Conservation (phyloP, 2,113 vertebrate genomes). For the Actenoides lindsayi region DNA sequence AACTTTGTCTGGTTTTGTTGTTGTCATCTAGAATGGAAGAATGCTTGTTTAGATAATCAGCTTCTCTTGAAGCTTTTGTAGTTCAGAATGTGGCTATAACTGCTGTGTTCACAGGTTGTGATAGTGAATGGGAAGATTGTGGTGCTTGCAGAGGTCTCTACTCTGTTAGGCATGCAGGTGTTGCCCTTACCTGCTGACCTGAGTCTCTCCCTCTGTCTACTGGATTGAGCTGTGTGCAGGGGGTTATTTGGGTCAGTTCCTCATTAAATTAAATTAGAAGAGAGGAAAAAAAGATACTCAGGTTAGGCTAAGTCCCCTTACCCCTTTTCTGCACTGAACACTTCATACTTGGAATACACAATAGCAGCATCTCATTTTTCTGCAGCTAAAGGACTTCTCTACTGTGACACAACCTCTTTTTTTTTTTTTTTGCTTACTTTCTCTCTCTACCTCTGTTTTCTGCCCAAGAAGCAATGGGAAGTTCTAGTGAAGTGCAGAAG, state of each 20-base stretch:
- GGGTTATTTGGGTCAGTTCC: not conserved
- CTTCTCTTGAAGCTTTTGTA: not conserved
- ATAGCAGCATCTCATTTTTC: not conserved
- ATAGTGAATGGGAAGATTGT: not conserved
- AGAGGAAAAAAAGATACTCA: not conserved
- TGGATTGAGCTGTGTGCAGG: not conserved
- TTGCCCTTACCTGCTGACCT: not conserved
- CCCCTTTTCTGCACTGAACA: not conserved
- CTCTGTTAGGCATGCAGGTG: not conserved
- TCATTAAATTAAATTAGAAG: not conserved
- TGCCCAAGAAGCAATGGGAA: not conserved
- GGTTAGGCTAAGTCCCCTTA: not conserved
- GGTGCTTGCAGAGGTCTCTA: not conserved
- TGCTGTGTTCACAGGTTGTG: fast-evolving
- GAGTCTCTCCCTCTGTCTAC: not conserved
- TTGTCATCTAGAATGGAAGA: not conserved
- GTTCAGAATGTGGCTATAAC: not conserved
- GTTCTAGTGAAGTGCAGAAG: not conserved
- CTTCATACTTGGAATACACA: not conserved
- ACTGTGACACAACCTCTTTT: not conserved
- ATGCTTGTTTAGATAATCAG: not conserved
- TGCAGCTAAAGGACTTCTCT: not conserved
- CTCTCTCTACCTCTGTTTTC: not conserved
- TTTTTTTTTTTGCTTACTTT: not conserved
- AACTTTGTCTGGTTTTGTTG: not conserved